Base-by-base conservation (phyloP, 2,888 invertebrate species). In the Phymatocera aterrima region DNA sequence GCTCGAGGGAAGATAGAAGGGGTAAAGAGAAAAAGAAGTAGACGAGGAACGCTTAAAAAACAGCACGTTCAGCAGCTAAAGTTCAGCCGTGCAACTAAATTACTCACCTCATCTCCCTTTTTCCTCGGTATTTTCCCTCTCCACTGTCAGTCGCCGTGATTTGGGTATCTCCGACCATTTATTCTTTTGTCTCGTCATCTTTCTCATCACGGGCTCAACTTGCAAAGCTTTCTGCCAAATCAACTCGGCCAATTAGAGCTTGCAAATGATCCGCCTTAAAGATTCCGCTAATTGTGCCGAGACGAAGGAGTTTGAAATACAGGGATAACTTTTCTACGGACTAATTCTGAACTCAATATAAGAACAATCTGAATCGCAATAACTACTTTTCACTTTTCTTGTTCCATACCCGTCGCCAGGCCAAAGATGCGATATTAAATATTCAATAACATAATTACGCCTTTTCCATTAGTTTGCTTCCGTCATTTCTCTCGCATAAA, bases 231-330 rank as follows among this genome's bases (percentile, higher is more conserved):
- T 82, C 82, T 82, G 81, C 81, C 84, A 83, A 86, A 87, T 88
- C 85, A 85, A 86, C 83, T 83, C 79, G 78, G 80, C 81, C 86
- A 88, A 87, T 87, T 87, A 84, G 85, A 85, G 84, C 86, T 85
- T 84, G 87, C 86, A 87, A 88, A 88, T 85, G 88, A 88, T 88
- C 86, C 82, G 83, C 81, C 85, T 87, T 87, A 83, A 86, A 86
- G 86, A 85, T 86, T 86, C 82, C 83, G 82, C 85, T 87, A 88
- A 87, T 88, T 88, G 87, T 82, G 80, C 79, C 75, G 79, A 75
- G 60, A 80, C 60, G 77, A 57, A 70, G 54, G 60, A 78, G 61
- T 72, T 31, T 10, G 79, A 68, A 51, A 72, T 31, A 81, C 57
- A 24, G 75, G 31, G 48, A 68, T 80, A 83, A 80, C 68, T 80